These are phyloP conservation scores for Priapulus caudatus DNA, from an alignment of 2,888 invertebrate species.

Conservation along the genomic window DNA sequence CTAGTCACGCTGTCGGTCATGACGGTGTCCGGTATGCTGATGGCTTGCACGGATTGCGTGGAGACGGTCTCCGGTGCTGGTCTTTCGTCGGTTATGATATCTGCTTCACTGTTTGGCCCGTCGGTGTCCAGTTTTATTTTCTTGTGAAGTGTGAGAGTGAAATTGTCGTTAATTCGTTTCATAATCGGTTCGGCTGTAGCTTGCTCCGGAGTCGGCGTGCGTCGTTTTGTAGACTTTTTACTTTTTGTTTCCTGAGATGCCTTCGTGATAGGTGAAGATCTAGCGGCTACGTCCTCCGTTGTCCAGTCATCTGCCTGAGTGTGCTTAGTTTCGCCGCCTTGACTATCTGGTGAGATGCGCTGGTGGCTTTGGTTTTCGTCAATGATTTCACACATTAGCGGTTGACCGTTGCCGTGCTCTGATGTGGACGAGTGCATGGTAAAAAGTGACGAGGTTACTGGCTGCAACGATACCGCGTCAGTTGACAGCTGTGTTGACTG, in stretches of 20 bases:
- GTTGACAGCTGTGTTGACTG: too few species aligned
- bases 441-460: too few species aligned
- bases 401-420: too few species aligned
- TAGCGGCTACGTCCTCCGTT: too few species aligned
- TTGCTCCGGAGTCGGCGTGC: not conserved
- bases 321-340: too few species aligned
- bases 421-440: too few species aligned
- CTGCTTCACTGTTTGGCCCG: not conserved
- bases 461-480: too few species aligned
- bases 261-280: too few species aligned
- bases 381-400: too few species aligned
- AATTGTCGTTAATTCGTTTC: not conserved
- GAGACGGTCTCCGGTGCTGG: not conserved
- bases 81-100: not conserved
- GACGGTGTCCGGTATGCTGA: not conserved
- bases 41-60: not conserved
- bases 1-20: not conserved
- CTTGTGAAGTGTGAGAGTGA: not conserved
- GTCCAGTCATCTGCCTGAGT: too few species aligned
- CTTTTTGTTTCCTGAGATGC: too few species aligned
- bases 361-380: not conserved
- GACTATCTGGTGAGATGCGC: not conserved
- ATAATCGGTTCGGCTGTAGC: not conserved
- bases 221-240: too few species aligned
- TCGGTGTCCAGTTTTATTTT: not conserved